Evolutionary conservation across 2,797 vertebrate genomes (phyloP).

Genomic region (Parambassis ranga): DNA sequence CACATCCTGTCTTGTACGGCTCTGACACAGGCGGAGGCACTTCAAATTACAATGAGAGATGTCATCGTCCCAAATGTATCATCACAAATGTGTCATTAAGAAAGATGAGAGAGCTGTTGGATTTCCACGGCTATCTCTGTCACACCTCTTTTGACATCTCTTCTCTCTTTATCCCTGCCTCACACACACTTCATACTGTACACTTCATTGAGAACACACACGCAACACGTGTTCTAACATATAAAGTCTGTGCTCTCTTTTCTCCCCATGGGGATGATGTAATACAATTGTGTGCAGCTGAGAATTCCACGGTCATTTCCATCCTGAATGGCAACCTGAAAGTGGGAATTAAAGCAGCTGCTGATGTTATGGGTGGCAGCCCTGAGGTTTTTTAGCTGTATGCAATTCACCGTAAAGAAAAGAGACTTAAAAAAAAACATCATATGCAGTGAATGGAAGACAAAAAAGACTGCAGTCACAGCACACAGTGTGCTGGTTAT

Average conservation of each 20-base stretch:
- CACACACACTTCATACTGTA: background rate
- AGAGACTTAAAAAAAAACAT: background rate
- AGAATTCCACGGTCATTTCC: constrained; percentile 13
- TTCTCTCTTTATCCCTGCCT: background rate
- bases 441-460: background rate
- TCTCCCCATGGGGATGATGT: background rate
- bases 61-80: constrained; percentile 50
- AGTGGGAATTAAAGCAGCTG: constrained; percentile 5
- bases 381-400: background rate
- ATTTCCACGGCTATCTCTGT: constrained; percentile 24
- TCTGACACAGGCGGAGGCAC: constrained; percentile 25
- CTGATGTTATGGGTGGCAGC: background rate
- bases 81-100: constrained; percentile 45
- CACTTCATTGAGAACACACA: background rate
- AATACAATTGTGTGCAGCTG: constrained; percentile 1
- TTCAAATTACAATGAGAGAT: constrained; percentile 53
- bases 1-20: constrained; percentile 35
- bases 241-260: background rate
- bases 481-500: background rate
- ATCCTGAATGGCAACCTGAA: constrained; percentile 21
- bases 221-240: constrained; percentile 9
- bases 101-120: constrained; percentile 46
- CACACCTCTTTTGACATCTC: constrained; percentile 19
- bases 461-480: background rate
- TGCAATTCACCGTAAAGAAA: background rate